phyloP scores from a whole-genome alignment of 2,113 vertebrate genomes.

The Camelus bactrianus region DNA sequence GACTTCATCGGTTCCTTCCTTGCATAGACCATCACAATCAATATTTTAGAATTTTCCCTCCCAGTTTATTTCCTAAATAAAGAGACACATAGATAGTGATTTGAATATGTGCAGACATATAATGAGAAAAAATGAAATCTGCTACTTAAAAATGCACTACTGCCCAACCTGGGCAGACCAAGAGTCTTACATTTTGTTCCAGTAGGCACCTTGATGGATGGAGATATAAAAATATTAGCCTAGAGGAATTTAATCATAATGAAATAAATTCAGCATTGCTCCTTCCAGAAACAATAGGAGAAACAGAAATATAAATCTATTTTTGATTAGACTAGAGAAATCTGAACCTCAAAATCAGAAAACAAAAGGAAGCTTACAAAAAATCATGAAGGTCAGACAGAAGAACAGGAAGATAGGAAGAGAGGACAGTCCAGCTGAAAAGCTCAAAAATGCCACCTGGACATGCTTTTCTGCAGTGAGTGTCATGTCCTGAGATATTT shows the following conservation, averaged over 20 bases:
- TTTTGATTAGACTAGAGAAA: background rate
- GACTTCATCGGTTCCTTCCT: background rate
- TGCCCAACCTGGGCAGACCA: background rate
- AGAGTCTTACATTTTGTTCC: background rate
- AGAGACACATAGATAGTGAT: background rate
- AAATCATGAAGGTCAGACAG: background rate
- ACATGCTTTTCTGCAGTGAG: background rate
- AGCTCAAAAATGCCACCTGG: background rate
- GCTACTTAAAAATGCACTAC: background rate
- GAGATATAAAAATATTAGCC: background rate
- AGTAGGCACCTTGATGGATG: background rate
- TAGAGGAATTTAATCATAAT: background rate
- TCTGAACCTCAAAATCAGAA: background rate
- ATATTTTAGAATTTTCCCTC: background rate
- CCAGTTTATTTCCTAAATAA: constrained; percentile 46
- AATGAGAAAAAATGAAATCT: background rate
- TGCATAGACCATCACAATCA: background rate
- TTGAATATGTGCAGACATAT: background rate
- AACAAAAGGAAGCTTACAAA: background rate
- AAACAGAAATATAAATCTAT: background rate
- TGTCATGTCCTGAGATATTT: background rate
- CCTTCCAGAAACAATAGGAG: background rate
- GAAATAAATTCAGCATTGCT: background rate
- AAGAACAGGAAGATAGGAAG: background rate
- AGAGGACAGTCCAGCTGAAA: background rate